Evolutionary conservation across 2,797 vertebrate genomes (phyloP), one percentile per base, ranked within the genome.

Genomic region (Bradypodion pumilum): DNA sequence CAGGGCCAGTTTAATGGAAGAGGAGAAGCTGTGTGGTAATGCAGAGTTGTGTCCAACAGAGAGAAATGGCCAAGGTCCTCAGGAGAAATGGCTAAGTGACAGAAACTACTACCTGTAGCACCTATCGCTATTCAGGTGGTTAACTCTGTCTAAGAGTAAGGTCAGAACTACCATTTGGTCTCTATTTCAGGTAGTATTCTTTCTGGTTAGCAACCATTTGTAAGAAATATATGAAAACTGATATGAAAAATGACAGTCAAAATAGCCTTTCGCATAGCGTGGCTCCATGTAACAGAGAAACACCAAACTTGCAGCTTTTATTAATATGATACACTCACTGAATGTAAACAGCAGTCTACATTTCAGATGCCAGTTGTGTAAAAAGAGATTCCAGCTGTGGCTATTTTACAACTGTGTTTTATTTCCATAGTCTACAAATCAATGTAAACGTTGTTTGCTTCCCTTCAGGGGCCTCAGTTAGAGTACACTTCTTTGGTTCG

Each of bases 381-480:
- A 91, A 92, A 94, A 85, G 85, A 89, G 86, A 92, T 81, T 81
- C 87, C 7, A 3, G 83, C 79, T 84, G 79, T 82, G 92, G 91
- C 84, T 93, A 90, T 86, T 92, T 93, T 88, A 92, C 0, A 37
- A 86, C 84, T 1, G 80, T 8, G 0, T 81, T 90, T 88, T 86
- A 92, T 83, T 93, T 91, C 87, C 80, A 89, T 62, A 79, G 88
- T 74, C 89, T 85, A 91, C 92, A 94, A 93, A 93, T 94, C 92
- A 93, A 90, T 46, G 77, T 87, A 92, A 87, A 88, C 90, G 87
- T 92, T 93, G 92, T 93, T 91, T 94, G 78, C 81, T 83, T 80
- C 76, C 93, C 89, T 91, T 91, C 88, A 80, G 88, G 87, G 93
- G 92, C 92, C 94, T 93, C 92, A 29, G 90, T 92, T 84, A 93